Evolutionary conservation across 2,888 invertebrate genomes (phyloP).

Genomic region (Lagria hirta): DNA sequence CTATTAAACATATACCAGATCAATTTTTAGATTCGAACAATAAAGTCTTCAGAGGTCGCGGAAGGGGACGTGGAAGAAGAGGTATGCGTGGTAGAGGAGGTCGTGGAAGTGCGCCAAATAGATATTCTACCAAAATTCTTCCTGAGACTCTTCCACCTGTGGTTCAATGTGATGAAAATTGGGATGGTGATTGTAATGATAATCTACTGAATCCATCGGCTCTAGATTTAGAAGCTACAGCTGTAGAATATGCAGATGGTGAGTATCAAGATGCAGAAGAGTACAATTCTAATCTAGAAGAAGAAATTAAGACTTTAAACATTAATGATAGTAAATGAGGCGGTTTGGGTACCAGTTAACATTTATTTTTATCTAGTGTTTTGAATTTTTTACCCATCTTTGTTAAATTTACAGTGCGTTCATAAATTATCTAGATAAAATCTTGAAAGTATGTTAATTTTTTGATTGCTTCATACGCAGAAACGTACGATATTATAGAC

Average conservation of each 20-base stretch:
- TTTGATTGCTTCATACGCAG: too few species aligned
- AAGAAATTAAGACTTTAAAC: conserved; percentile 2
- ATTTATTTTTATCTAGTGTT: too few species aligned
- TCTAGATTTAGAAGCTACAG: not conserved
- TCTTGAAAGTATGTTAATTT: too few species aligned
- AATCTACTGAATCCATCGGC: not conserved
- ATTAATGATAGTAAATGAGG: not conserved
- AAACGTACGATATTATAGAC: too few species aligned
- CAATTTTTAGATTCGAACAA: conserved; percentile 1
- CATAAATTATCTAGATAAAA: too few species aligned
- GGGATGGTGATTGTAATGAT: conserved; percentile 3
- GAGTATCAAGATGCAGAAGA: not conserved
- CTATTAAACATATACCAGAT: conserved; percentile 26
- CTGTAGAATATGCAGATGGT: not conserved
- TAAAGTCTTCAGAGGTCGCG: conserved; percentile 6
- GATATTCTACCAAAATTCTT: not conserved
- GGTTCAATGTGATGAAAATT: conserved; percentile 9
- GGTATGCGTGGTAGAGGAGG: not conserved
- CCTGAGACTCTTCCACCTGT: too few species aligned
- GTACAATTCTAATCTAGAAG: conserved; percentile 1
- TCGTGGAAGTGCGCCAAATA: not conserved
- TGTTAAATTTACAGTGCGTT: too few species aligned
- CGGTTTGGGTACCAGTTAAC: too few species aligned
- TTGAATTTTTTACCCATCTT: too few species aligned
- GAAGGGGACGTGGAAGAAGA: conserved; percentile 12